A percentile compares a stretch with the other conserved stretches of the same genome.
Conservation (phyloP, 2,113 vertebrate species). For the Nyctereutes procyonoides region DNA sequence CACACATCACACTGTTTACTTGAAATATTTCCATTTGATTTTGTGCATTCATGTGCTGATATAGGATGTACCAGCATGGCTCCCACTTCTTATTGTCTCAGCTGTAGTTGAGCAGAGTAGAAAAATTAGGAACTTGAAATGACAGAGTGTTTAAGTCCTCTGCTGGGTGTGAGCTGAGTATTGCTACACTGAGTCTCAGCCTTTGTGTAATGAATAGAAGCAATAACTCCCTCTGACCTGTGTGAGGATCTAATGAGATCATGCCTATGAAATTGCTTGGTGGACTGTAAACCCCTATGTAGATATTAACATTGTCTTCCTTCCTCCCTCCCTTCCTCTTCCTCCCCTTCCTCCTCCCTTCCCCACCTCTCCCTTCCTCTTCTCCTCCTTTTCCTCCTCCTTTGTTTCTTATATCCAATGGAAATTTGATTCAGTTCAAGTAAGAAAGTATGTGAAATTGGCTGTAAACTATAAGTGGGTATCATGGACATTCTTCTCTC, state of each 20-base stretch:
- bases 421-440: slow-evolving; percentile 35
- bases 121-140: not conserved
- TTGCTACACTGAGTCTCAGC: not conserved
- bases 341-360: not conserved
- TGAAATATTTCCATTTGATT: not conserved
- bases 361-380: not conserved
- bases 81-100: not conserved
- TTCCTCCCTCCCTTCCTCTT: not conserved
- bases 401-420: not conserved
- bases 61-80: fast-evolving
- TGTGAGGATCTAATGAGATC: not conserved
- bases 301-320: not conserved
- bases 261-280: not conserved
- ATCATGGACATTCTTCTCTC: not conserved
- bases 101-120: not conserved
- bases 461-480: not conserved
- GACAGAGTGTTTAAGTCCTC: not conserved
- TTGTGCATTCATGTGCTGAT: not conserved
- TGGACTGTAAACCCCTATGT: not conserved
- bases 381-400: not conserved
- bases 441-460: slow-evolving; percentile 34
- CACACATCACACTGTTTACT: not conserved
- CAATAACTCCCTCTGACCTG: not conserved
- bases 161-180: not conserved
- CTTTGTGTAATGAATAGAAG: not conserved